phyloP scores from a whole-genome alignment of 2,888 invertebrate genomes.

The Parnassius smintheus region DNA sequence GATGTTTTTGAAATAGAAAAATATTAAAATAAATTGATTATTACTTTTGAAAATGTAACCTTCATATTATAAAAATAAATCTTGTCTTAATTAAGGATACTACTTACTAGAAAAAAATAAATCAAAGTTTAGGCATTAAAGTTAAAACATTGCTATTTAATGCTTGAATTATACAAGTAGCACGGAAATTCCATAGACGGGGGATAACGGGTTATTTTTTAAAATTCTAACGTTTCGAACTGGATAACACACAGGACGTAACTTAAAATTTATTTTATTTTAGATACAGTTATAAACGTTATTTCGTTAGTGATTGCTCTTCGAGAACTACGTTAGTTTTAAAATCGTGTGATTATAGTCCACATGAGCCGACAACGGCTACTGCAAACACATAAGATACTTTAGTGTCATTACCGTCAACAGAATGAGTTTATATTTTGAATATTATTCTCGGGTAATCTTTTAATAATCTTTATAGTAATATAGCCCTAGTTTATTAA shows the following conservation, averaged over 20 bases:
- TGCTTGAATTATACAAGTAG: slow-evolving; percentile 1
- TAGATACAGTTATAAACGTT: not conserved
- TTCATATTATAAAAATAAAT: too few relatives aligned
- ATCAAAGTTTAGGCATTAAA: too few relatives aligned
- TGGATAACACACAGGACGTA: not conserved
- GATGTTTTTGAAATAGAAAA: too few relatives aligned
- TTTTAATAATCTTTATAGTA: too few relatives aligned
- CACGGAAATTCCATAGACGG: slow-evolving; percentile 7
- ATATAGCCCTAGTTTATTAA: too few relatives aligned
- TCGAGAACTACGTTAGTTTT: slow-evolving; percentile 11
- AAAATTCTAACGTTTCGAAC: not conserved
- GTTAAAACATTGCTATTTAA: too few relatives aligned
- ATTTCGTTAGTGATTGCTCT: not conserved
- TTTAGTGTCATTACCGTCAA: slow-evolving; percentile 21
- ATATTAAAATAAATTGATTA: too few relatives aligned
- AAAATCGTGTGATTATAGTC: slow-evolving; percentile 15
- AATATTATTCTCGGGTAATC: not conserved
- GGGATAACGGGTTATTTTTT: slow-evolving; percentile 3
- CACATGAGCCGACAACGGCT: slow-evolving; percentile 20
- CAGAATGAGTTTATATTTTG: slow-evolving; percentile 7
- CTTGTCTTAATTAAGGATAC: too few relatives aligned
- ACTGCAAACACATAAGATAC: slow-evolving; percentile 4
- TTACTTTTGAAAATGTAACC: too few relatives aligned
- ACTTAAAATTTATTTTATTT: not conserved
- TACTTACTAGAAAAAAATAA: too few relatives aligned